Evolutionary conservation across 2,888 invertebrate species (phyloP).

Genomic region (Drosophila glabriapex): DNA sequence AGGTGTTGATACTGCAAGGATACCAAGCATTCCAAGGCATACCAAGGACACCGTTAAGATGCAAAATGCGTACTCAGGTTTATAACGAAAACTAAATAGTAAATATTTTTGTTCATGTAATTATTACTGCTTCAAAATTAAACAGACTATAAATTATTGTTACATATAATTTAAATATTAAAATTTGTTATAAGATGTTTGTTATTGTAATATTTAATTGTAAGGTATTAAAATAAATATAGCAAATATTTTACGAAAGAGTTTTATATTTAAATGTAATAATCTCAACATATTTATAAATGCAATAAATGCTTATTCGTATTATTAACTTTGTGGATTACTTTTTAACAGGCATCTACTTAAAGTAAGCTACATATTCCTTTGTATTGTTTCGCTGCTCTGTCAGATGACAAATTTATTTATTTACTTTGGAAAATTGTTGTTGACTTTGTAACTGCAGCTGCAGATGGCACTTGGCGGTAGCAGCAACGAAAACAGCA

Average conservation of each 20-base stretch:
- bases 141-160: background rate
- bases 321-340: background rate
- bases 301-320: background rate
- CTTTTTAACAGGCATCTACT: background rate
- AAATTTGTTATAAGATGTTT: background rate
- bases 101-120: background rate
- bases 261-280: background rate
- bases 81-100: background rate
- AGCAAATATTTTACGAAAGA: background rate
- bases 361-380: background rate
- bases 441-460: conserved; percentile 54
- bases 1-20: conserved; percentile 36
- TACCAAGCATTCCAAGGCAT: conserved; percentile 1
- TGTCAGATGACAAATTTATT: conserved; percentile 32
- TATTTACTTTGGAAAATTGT: conserved; percentile 46
- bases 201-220: background rate
- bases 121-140: background rate
- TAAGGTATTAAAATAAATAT: background rate
- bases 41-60: background rate
- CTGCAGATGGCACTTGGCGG: conserved; percentile 42
- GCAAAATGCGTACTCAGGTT: background rate
- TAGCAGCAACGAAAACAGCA: conserved; percentile 15
- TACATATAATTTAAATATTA: background rate
- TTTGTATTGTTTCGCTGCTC: background rate
- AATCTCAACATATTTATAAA: too few relatives aligned